Evolutionary conservation across 2,888 invertebrate species (phyloP).

Genomic region (Phytoseiulus persimilis): DNA sequence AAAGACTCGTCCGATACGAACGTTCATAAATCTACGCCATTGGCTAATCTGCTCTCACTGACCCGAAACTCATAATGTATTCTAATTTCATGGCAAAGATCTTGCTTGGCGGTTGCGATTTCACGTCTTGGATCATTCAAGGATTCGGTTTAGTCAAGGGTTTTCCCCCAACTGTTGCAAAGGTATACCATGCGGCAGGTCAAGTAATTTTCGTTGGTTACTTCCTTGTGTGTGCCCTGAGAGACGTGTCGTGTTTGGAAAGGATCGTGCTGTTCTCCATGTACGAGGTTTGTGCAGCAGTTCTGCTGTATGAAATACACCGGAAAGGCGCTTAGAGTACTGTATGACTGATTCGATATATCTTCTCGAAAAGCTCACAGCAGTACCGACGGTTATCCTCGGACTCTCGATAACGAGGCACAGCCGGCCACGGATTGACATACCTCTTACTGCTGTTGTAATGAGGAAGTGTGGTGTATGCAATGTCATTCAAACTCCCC

Average conservation of each 20-base stretch:
- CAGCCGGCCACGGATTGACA: background rate
- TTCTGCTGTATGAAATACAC: background rate
- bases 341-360: too few species aligned
- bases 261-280: background rate
- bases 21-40: background rate
- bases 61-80: background rate
- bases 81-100: background rate
- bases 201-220: background rate
- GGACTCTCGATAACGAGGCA: background rate
- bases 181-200: background rate
- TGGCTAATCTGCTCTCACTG: background rate
- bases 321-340: background rate
- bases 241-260: background rate
- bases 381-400: background rate
- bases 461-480: background rate
- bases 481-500: background rate
- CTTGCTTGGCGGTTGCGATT: background rate
- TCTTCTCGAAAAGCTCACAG: background rate
- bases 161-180: background rate
- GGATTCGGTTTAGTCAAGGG: slow-evolving; percentile 16
- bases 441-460: background rate
- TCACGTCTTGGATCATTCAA: background rate
- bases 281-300: background rate
- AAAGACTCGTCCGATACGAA: background rate
- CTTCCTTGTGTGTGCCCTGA: background rate